These are phyloP conservation scores for Athene noctua DNA, from an alignment of 2,113 vertebrate genomes.

Conservation along the genomic window DNA sequence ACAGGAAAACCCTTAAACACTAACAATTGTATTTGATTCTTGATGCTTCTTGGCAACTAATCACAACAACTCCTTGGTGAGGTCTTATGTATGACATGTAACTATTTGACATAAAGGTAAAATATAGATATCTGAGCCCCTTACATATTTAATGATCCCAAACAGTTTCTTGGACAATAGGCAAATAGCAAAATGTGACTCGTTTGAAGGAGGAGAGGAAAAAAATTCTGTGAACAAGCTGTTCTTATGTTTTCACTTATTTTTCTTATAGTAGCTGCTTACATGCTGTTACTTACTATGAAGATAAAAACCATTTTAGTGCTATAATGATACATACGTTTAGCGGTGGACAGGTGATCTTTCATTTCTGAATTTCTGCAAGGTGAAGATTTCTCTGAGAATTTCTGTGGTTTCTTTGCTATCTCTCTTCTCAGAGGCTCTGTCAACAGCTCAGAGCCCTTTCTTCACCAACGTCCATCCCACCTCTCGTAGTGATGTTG, in stretches of 20 bases:
- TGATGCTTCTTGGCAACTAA: conserved; percentile 79
- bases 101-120: conserved; percentile 82
- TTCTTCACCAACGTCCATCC: rapidly evolving
- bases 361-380: not conserved
- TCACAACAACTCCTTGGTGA: conserved; percentile 77
- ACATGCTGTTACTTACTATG: not conserved
- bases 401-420: not conserved
- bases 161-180: conserved; percentile 55
- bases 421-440: not conserved
- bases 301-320: not conserved
- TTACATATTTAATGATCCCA: conserved; percentile 67
- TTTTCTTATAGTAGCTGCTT: not conserved
- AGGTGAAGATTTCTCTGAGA: not conserved
- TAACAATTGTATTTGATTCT: conserved; percentile 81
- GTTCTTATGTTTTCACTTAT: not conserved
- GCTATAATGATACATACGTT: not conserved
- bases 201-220: not conserved
- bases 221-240: not conserved
- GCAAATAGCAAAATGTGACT: conserved; percentile 8
- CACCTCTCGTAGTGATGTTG: not conserved
- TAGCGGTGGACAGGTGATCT: not conserved
- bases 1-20: conserved; percentile 80
- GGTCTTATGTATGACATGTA: conserved; percentile 69
- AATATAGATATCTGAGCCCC: conserved; percentile 70
- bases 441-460: not conserved